phyloP scores from a whole-genome alignment of 2,113 vertebrate genomes.

The Prolemur simus region DNA sequence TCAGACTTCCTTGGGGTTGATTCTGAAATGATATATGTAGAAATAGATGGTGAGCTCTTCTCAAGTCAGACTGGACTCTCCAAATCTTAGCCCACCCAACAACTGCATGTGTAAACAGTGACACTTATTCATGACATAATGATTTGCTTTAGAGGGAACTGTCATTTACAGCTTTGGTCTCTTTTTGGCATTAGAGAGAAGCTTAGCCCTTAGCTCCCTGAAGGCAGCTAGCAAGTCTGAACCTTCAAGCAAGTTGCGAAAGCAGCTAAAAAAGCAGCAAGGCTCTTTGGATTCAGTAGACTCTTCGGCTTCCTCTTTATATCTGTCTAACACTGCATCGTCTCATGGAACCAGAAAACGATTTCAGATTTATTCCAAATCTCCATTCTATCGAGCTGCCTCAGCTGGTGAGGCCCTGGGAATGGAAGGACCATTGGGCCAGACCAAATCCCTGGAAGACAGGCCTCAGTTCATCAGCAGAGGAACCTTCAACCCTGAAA shows the following conservation, averaged over 20 bases:
- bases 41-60: neutral
- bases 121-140: neutral
- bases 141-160: neutral
- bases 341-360: conserved; percentile 88
- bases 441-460: conserved; percentile 83
- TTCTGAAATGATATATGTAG: neutral
- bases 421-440: conserved; percentile 75
- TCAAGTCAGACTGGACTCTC: neutral
- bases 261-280: conserved; percentile 83
- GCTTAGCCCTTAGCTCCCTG: conserved; percentile 79
- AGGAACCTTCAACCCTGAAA: conserved; percentile 95
- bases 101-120: neutral
- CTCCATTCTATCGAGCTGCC: conserved; percentile 84
- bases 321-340: conserved; percentile 82
- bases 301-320: conserved; percentile 82
- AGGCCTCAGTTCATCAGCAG: conserved; percentile 92
- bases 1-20: neutral
- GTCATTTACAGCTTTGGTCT: neutral
- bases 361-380: conserved; percentile 93
- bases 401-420: conserved; percentile 68
- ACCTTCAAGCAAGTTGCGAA: conserved; percentile 82
- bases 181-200: conserved; percentile 86
- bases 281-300: conserved; percentile 87
- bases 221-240: conserved; percentile 84
- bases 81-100: neutral